These are phyloP conservation scores for Scaptomyza caliginosa DNA, from an alignment of 2,888 invertebrate species.

Conservation along the genomic window DNA sequence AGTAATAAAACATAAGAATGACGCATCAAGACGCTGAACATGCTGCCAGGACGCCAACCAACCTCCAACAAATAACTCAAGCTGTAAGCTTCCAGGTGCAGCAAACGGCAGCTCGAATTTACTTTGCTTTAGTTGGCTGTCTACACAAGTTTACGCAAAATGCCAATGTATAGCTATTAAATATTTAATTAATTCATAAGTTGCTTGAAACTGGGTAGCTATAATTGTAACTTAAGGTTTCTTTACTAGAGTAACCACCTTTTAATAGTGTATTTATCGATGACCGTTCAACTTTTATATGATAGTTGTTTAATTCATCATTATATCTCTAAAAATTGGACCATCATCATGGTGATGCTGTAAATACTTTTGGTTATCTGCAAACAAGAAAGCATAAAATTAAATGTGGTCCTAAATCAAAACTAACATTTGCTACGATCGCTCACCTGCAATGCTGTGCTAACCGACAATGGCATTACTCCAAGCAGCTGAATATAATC, in stretches of 20 bases:
- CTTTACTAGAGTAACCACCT: background rate
- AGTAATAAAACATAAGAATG: conserved; percentile 80
- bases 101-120: conserved; percentile 1
- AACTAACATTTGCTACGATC: background rate
- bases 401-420: background rate
- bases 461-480: conserved; percentile 56
- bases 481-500: conserved; percentile 40
- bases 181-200: conserved; percentile 79
- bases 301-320: conserved; percentile 1
- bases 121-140: background rate
- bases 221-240: conserved; percentile 45
- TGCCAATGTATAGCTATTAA: conserved; percentile 66
- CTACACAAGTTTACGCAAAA: conserved; percentile 45
- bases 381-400: background rate
- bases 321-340: conserved; percentile 55
- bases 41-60: conserved; percentile 30
- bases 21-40: conserved; percentile 63
- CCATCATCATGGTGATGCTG: conserved; percentile 65
- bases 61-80: background rate
- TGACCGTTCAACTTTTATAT: background rate
- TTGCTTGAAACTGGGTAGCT: conserved; percentile 42
- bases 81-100: conserved; percentile 19
- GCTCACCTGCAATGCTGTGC: conserved; percentile 53
- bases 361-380: conserved; percentile 49
- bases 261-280: background rate